These are phyloP conservation scores for Aleiodes sp. DNA, from an alignment of 1,140 invertebrate species.

Conservation along the genomic window DNA sequence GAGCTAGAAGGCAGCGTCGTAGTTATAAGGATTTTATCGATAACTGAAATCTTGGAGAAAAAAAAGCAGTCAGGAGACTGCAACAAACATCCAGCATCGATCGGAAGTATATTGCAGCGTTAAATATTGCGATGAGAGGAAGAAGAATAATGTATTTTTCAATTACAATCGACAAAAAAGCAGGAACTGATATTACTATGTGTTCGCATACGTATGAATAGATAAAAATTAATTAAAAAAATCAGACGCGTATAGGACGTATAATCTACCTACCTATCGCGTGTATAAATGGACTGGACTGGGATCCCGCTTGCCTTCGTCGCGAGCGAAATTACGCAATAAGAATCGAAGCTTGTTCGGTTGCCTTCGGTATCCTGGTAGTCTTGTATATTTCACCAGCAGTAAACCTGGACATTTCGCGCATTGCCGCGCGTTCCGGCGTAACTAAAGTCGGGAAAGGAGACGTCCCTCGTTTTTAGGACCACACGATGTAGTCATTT, in stretches of 20 bases:
- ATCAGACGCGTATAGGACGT: slow-evolving; percentile 43
- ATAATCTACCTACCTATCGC: slow-evolving; percentile 47
- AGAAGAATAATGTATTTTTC: slow-evolving; percentile 19
- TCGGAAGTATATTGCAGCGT: slow-evolving; percentile 53
- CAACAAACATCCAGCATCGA: slow-evolving; percentile 32
- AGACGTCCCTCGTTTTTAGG: slow-evolving; percentile 43
- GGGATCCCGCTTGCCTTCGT: slow-evolving; percentile 64
- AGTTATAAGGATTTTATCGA: slow-evolving; percentile 42
- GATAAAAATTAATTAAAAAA: slow-evolving; percentile 46
- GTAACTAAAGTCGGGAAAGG: slow-evolving; percentile 45
- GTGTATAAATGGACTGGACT: slow-evolving; percentile 60
- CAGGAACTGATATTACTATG: too few relatives aligned
- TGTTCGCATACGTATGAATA: not conserved
- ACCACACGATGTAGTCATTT: too few relatives aligned
- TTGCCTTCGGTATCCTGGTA: slow-evolving; percentile 5
- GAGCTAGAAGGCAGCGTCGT: slow-evolving; percentile 4
- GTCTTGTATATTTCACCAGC: not conserved
- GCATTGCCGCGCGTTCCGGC: slow-evolving; percentile 43
- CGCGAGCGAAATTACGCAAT: slow-evolving; percentile 61
- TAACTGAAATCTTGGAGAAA: slow-evolving; percentile 50
- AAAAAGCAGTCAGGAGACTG: slow-evolving; percentile 22
- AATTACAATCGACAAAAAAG: too few relatives aligned
- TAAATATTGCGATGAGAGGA: not conserved
- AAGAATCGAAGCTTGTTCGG: slow-evolving; percentile 39
- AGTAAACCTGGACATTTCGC: slow-evolving; percentile 41